Evolutionary conservation across 2,113 vertebrate genomes (phyloP).

Genomic region (Manacus vitellinus): DNA sequence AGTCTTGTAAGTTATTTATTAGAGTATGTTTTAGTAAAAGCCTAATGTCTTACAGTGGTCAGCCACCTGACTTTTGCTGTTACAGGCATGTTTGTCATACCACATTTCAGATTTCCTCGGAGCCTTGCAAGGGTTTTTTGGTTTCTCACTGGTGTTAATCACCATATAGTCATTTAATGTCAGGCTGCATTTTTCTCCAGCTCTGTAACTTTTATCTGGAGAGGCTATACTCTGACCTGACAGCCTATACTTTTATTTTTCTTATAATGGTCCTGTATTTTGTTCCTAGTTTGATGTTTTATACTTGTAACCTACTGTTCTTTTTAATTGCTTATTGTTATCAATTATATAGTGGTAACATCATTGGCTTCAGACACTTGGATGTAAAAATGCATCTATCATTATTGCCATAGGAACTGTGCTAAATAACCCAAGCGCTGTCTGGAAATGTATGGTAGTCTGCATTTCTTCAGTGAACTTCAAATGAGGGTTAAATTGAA

Average conservation of each 20-base stretch:
- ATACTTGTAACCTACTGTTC: slow-evolving; percentile 70
- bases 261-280: slow-evolving; percentile 23
- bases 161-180: slow-evolving; percentile 37
- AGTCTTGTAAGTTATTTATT: slow-evolving; percentile 39
- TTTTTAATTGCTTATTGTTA: slow-evolving; percentile 80
- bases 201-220: slow-evolving; percentile 27
- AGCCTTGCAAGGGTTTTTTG: slow-evolving; percentile 9
- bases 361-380: slow-evolving; percentile 68
- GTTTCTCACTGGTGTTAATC: slow-evolving; percentile 57
- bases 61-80: slow-evolving; percentile 13
- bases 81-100: background rate
- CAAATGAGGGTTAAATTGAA: slow-evolving; percentile 38
- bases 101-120: slow-evolving; percentile 28
- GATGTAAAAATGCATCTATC: slow-evolving; percentile 69
- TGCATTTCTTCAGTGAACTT: slow-evolving; percentile 57
- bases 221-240: background rate
- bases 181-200: slow-evolving; percentile 11
- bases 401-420: slow-evolving; percentile 63
- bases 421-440: slow-evolving; percentile 53
- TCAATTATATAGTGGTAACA: slow-evolving; percentile 70
- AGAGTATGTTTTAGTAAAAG: slow-evolving; percentile 8
- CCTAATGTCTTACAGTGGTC: slow-evolving; percentile 23
- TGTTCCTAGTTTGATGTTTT: slow-evolving; percentile 64
- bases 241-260: slow-evolving; percentile 28
- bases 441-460: slow-evolving; percentile 52